Evolutionary conservation across 2,797 vertebrate genomes (phyloP).

Genomic region (Heteromormyrus szaboi): DNA sequence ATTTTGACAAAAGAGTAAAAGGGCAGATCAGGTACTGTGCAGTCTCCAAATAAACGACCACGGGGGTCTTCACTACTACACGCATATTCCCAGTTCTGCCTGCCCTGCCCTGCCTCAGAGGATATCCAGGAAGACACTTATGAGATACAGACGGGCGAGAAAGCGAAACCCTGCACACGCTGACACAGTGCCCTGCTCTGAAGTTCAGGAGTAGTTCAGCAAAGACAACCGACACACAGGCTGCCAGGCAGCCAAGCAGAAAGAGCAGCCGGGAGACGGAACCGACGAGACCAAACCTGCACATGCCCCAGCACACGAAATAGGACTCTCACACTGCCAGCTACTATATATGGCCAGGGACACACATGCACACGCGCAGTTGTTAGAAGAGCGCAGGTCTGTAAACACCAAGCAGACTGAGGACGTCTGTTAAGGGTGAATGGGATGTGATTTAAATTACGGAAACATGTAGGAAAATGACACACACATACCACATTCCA

Average conservation of each 20-base stretch:
- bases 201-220: conserved; percentile 8
- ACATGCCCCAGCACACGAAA: neutral
- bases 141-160: neutral
- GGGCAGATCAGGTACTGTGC: neutral
- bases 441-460: neutral
- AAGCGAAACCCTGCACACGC: neutral
- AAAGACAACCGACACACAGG: neutral
- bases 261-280: neutral
- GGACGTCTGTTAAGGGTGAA: neutral
- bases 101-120: neutral
- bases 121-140: neutral
- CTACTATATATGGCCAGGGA: neutral
- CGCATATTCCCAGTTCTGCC: neutral
- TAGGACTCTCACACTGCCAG: neutral
- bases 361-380: neutral
- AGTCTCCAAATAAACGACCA: neutral
- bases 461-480: neutral
- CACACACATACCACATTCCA: neutral
- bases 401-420: neutral
- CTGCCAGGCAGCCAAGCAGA: neutral
- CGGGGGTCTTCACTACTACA: neutral
- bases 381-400: neutral
- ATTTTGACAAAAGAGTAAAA: neutral
- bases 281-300: neutral
- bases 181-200: neutral